phyloP scores from a whole-genome alignment of 1,140 invertebrate genomes.

The Helicoverpa zea region DNA sequence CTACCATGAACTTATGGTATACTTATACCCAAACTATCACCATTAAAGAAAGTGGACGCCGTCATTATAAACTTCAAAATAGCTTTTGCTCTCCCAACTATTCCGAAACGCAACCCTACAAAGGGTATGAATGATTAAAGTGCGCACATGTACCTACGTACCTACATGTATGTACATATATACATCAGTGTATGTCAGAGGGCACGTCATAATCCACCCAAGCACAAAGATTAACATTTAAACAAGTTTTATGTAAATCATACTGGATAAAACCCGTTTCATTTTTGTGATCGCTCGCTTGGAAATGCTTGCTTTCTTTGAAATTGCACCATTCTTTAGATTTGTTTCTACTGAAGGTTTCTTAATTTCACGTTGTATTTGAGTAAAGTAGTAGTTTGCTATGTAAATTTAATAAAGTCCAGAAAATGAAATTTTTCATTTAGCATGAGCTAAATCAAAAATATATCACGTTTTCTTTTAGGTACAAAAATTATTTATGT shows the following conservation, averaged over 20 bases:
- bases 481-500: too few relatives aligned
- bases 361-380: conserved; percentile 22
- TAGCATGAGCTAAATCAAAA: not conserved
- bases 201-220: conserved; percentile 73
- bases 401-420: conserved; percentile 22
- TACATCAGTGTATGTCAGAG: conserved; percentile 61
- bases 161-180: not conserved
- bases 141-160: conserved; percentile 40
- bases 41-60: too few relatives aligned
- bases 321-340: conserved; percentile 54
- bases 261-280: conserved; percentile 61
- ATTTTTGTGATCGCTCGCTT: conserved; percentile 63
- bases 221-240: conserved; percentile 79
- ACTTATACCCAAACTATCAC: too few relatives aligned
- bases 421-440: not conserved
- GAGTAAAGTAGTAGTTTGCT: conserved; percentile 7
- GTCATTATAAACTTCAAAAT: conserved; percentile 29
- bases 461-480: not conserved
- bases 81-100: conserved; percentile 21
- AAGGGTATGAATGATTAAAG: conserved; percentile 67
- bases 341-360: conserved; percentile 41
- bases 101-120: conserved; percentile 35
- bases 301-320: conserved; percentile 59
- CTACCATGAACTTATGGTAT: too few relatives aligned
- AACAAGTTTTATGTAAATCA: conserved; percentile 83